Evolutionary conservation across 2,797 vertebrate species (phyloP).

Genomic region (Crax fasciolata): DNA sequence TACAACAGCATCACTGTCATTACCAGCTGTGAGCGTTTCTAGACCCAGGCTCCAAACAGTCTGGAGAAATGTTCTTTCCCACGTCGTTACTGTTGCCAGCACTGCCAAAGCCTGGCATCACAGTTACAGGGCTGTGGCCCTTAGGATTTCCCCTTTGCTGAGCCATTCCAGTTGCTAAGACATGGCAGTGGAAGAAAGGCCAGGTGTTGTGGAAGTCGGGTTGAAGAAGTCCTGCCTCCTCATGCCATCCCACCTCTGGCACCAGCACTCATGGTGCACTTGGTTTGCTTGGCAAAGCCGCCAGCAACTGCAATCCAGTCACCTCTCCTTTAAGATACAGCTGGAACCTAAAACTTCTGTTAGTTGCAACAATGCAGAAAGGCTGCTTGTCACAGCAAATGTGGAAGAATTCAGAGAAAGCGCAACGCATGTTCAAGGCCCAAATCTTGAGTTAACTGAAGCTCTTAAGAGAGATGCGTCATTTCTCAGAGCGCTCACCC

Average conservation of each 20-base stretch:
- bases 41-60: not conserved
- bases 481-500: constrained; percentile 5
- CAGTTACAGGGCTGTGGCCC: not conserved
- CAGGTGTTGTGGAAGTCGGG: not conserved
- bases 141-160: rapidly evolving
- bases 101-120: not conserved
- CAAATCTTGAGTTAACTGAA: not conserved
- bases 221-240: not conserved
- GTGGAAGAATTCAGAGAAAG: not conserved
- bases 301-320: not conserved
- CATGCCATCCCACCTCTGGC: not conserved
- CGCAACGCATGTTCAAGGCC: not conserved
- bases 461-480: not conserved
- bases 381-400: not conserved
- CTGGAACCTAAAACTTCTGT: not conserved
- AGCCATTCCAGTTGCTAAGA: not conserved
- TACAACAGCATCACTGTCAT: not conserved
- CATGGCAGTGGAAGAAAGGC: not conserved
- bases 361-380: not conserved
- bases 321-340: not conserved
- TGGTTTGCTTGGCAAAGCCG: not conserved
- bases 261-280: not conserved
- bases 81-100: not conserved
- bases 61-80: not conserved
- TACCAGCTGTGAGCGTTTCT: not conserved